These are phyloP conservation scores for Misgurnus mizolepis DNA, from an alignment of 2,113 vertebrate genomes.

Conservation along the genomic window DNA sequence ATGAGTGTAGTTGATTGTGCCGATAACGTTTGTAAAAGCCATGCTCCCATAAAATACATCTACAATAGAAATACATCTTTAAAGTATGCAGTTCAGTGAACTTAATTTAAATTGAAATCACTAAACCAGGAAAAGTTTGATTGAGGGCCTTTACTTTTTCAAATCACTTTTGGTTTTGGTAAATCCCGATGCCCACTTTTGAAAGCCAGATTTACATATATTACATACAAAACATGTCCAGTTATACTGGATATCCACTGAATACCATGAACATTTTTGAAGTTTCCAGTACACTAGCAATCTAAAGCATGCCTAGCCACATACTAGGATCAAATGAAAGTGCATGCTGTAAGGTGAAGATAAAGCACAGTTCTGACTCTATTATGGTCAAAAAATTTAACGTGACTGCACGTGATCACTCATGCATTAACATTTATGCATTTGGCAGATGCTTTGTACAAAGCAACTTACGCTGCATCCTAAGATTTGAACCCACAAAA, in stretches of 20 bases:
- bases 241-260: slow-evolving; percentile 40
- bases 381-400: neutral
- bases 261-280: slow-evolving; percentile 33
- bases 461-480: no score
- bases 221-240: neutral
- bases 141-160: neutral
- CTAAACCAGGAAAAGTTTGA: neutral
- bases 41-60: slow-evolving; percentile 4
- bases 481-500: no score
- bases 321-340: slow-evolving; percentile 44
- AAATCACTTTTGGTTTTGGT: neutral
- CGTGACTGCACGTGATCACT: neutral
- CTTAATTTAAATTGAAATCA: neutral
- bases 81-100: neutral
- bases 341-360: slow-evolving; percentile 36
- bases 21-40: slow-evolving; percentile 9
- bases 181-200: neutral
- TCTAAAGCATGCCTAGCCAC: slow-evolving; percentile 27
- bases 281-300: slow-evolving; percentile 22
- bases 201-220: neutral
- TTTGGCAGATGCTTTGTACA: no score
- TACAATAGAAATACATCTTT: slow-evolving; percentile 12
- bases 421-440: no score
- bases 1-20: slow-evolving; percentile 25
- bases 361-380: neutral